Percentiles rank a stretch among this genome's conserved stretches.
Evolutionary conservation across 2,113 vertebrate genomes (phyloP).

Genomic region (Leiothrix lutea): DNA sequence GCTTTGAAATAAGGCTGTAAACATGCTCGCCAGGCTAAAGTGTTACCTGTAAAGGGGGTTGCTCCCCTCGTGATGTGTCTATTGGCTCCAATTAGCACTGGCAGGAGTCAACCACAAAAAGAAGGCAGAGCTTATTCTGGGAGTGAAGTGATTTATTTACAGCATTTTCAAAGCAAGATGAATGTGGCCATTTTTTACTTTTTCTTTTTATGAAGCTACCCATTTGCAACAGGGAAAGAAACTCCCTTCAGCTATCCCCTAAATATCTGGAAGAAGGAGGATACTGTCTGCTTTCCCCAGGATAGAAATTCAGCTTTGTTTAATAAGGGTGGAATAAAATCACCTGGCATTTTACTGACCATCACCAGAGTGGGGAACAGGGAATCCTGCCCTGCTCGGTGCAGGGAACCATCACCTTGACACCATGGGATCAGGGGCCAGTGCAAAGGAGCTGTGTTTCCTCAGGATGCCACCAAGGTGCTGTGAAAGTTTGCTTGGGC

Average conservation of each 20-base stretch:
- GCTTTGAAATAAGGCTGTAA: slow-evolving; percentile 74
- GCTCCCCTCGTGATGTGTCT: slow-evolving; percentile 25
- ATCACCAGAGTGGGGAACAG: fast-evolving
- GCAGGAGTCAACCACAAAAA: slow-evolving; percentile 20
- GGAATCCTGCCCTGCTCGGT: not conserved
- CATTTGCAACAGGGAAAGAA: not conserved
- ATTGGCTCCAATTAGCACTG: slow-evolving; percentile 68
- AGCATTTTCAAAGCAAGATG: slow-evolving; percentile 24
- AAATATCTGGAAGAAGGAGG: not conserved
- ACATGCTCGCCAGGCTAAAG: slow-evolving; percentile 65
- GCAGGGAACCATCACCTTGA: not conserved
- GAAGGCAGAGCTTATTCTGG: slow-evolving; percentile 20
- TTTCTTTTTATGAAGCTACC: not conserved
- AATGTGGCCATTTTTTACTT: not conserved
- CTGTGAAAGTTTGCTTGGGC: not conserved
- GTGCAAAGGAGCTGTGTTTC: not conserved
- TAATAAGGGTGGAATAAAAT: not conserved
- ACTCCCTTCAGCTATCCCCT: fast-evolving
- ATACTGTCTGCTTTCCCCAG: not conserved
- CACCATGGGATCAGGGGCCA: fast-evolving
- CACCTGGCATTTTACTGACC: not conserved
- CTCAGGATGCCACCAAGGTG: fast-evolving
- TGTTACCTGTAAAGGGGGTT: slow-evolving; percentile 50
- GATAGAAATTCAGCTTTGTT: not conserved
- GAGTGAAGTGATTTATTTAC: slow-evolving; percentile 31